Conservation (phyloP, 2,113 vertebrate species). For the Sinocyclocheilus maitianheensis region DNA sequence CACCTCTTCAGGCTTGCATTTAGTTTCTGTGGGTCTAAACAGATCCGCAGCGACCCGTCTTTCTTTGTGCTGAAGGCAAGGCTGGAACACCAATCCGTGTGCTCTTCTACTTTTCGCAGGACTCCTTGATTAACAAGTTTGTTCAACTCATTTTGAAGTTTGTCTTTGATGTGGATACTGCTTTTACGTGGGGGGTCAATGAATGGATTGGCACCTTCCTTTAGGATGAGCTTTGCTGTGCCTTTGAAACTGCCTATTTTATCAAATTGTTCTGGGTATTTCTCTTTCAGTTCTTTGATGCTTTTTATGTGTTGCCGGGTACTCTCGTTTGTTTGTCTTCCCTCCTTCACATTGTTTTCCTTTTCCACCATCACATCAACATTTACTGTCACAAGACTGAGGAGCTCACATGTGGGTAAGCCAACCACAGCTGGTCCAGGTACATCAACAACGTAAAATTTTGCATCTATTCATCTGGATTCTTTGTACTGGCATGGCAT, state of each 20-base stretch:
- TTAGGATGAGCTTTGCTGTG: not conserved
- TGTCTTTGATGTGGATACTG: too few relatives aligned
- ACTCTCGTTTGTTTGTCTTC: not conserved
- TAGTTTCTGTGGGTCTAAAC: too few relatives aligned
- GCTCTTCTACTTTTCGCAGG: too few relatives aligned
- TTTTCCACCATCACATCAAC: not conserved
- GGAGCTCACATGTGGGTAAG: not conserved
- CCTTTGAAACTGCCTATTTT: not conserved
- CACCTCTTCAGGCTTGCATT: too few relatives aligned
- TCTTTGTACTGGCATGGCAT: conserved; percentile 45
- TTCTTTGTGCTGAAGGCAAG: too few relatives aligned
- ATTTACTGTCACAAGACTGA: not conserved
- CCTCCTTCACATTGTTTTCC: not conserved
- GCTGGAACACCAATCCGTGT: too few relatives aligned
- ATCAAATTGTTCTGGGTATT: not conserved
- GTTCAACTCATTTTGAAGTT: too few relatives aligned
- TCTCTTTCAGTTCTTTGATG: not conserved
- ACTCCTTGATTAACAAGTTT: too few relatives aligned
- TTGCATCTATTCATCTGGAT: conserved; percentile 24
- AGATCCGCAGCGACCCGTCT: too few relatives aligned
- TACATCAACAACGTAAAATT: conserved; percentile 28
- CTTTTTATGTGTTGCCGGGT: not conserved
- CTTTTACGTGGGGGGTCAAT: too few relatives aligned
- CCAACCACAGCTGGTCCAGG: conserved; percentile 22
- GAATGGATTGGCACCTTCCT: not conserved